These are phyloP conservation scores for Brachionus rotundiformis DNA, from an alignment of 1,140 invertebrate species.

Conservation along the genomic window DNA sequence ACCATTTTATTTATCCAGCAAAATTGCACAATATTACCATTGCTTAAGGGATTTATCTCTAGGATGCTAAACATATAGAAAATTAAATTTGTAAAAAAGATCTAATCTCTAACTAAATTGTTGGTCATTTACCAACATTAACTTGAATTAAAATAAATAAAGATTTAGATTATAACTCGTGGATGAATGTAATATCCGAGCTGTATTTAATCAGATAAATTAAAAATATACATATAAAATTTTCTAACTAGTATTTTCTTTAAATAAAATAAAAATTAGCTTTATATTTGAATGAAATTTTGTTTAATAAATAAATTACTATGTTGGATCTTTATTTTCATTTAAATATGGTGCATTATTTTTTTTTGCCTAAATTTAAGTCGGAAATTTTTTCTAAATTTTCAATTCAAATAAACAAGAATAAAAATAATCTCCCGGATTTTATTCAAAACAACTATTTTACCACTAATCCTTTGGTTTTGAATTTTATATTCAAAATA, in stretches of 20 bases:
- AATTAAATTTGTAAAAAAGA: conserved; percentile 4
- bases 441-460: neutral
- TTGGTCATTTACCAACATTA: neutral
- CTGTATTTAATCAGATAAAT: neutral
- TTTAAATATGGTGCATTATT: neutral
- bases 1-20: neutral
- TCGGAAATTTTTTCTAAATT: neutral
- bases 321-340: neutral
- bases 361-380: neutral
- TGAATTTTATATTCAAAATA: conserved; percentile 2
- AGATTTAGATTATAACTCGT: neutral
- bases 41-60: conserved; percentile 3
- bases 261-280: neutral
- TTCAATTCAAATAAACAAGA: conserved; percentile 3
- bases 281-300: neutral
- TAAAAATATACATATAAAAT: too few species aligned
- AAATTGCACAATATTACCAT: conserved; percentile 9
- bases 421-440: conserved; percentile 1
- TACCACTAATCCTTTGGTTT: neutral
- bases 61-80: neutral
- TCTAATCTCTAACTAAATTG: neutral
- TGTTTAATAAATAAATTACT: neutral
- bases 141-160: neutral
- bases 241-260: neutral
- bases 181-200: neutral